phyloP scores from a whole-genome alignment of 1,140 invertebrate genomes.

The Hylyphantes graminicola region DNA sequence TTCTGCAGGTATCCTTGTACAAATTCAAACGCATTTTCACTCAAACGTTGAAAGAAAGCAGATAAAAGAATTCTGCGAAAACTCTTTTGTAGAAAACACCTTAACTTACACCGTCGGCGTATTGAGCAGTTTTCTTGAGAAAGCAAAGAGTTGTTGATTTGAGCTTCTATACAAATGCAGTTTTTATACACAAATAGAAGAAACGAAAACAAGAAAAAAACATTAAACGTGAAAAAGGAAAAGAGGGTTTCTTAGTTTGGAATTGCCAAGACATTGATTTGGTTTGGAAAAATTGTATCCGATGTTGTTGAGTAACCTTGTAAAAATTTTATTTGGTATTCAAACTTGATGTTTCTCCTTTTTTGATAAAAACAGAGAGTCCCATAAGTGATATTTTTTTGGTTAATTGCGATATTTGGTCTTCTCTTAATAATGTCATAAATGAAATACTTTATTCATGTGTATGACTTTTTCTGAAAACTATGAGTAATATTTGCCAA shows the following conservation, averaged over 20 bases:
- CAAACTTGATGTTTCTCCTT: no score
- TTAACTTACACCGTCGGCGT: background rate
- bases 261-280: constrained; percentile 18
- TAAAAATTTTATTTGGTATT: no score
- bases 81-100: background rate
- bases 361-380: no score
- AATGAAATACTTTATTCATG: no score
- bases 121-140: background rate
- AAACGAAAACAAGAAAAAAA: constrained; percentile 12
- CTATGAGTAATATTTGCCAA: no score
- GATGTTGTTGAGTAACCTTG: no score
- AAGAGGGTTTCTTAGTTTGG: constrained; percentile 28
- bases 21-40: background rate
- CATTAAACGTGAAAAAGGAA: background rate
- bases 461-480: no score
- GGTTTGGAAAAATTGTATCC: no score
- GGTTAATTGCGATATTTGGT: no score
- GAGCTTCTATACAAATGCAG: constrained; percentile 26
- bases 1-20: no score
- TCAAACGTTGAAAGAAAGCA: background rate
- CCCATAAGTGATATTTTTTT: no score
- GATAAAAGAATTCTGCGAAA: background rate
- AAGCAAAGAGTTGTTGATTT: constrained; percentile 43
- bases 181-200: constrained; percentile 1
- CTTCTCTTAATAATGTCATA: no score